Base-by-base conservation (phyloP, 2,113 vertebrate species). In the Morone saxatilis region DNA sequence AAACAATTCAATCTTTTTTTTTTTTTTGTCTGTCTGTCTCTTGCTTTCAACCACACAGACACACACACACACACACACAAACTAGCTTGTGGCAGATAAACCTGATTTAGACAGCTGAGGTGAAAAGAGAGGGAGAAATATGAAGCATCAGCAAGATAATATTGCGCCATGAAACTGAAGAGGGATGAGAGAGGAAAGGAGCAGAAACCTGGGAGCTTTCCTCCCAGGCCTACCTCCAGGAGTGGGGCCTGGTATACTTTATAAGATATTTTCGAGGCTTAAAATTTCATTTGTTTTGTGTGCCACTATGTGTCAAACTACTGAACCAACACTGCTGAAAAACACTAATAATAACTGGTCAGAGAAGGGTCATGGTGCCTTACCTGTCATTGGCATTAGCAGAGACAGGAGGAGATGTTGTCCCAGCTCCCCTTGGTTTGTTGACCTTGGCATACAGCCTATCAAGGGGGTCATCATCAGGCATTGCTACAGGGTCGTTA, bases 361-460 rank as follows among this genome's bases (percentile, higher is more conserved):
- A 11, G 4, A 59, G 45, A 31, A 65, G 73, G 0, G 38, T 50
- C 22, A 13, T 1, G 2, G 19, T 7, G 0, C 6, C 83, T 95
- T 96, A 99, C 98, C 97, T 97, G 94, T 99, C 97, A 89, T 54
- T 87, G 57, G 84, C 85, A 56, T 77, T 6, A 8, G 95, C 86
- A 83, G 94, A 40, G 47, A 91, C 95, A 4, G 95, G 94, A 66
- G 97, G 85, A 9, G 91, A 90, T 0, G 83, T 16, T 0, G 87
- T 31, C 50, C 81, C 92, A 12, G 80, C 75, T 63, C 73, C 96
- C 83, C 96, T 96, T 8, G 96, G 96, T 92, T 99, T 99, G 95
- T 98, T 99, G 95, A 99, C 96, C 93, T 98, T 99, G 88, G 97
- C 98, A 66, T 99, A 99, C 5, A 99, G 95, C 80, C 97, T 95